These are phyloP conservation scores for Tympanoctomys barrerae DNA, from an alignment of 2,797 vertebrate species.

Conservation along the genomic window DNA sequence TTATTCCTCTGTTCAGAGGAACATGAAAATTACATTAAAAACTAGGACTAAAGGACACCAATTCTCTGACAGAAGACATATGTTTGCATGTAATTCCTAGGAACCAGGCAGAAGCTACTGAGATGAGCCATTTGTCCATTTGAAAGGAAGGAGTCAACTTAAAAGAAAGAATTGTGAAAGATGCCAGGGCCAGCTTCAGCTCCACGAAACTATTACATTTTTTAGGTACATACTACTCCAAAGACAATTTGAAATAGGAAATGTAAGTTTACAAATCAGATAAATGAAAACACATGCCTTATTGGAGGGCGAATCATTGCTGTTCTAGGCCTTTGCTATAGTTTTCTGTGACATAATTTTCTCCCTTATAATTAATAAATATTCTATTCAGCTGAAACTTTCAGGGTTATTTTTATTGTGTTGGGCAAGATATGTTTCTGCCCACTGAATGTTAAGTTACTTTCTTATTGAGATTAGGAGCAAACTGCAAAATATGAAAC, in stretches of 20 bases:
- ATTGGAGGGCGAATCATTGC: conserved; percentile 33
- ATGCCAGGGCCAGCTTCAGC: neutral
- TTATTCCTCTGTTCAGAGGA: conserved; percentile 33
- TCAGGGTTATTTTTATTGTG: neutral
- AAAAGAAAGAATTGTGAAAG: neutral
- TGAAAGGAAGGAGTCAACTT: neutral
- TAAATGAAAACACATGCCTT: conserved; percentile 11
- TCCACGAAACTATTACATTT: neutral
- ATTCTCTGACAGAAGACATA: neutral
- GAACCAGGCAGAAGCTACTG: neutral
- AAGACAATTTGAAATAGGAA: conserved; percentile 58
- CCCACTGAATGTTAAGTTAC: conserved; percentile 41
- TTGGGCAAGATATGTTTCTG: neutral
- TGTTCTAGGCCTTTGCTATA: conserved; percentile 18
- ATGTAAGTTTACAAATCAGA: conserved; percentile 44
- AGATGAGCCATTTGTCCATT: neutral
- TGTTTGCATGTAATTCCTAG: neutral
- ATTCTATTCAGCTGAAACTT: conserved; percentile 35
- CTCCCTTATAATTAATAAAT: conserved; percentile 59
- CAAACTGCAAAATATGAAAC: neutral
- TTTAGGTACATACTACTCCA: conserved; percentile 20
- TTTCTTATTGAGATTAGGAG: conserved; percentile 32
- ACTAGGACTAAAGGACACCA: neutral
- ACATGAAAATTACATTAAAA: neutral
- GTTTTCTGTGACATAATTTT: conserved; percentile 70